These are phyloP conservation scores for Pocillopora verrucosa DNA, from an alignment of 64 coral and sea anemone species.

Conservation along the genomic window DNA sequence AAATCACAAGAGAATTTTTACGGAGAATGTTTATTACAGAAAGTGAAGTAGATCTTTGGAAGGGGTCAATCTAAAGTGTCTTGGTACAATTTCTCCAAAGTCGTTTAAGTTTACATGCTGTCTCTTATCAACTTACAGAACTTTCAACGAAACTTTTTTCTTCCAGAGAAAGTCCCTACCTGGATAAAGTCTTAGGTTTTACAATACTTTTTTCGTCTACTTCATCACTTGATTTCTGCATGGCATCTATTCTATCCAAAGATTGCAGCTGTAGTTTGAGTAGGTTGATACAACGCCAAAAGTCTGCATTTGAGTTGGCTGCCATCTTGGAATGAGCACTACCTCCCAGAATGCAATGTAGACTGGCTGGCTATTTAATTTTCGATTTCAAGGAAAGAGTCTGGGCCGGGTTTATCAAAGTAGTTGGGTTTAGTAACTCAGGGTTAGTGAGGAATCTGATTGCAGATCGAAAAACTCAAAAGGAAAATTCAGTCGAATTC, in stretches of 20 bases:
- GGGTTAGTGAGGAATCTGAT: too few species aligned
- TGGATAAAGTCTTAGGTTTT: conserved; percentile 41
- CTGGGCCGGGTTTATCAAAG: too few species aligned
- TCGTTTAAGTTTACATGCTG: neutral
- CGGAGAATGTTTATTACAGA: too few species aligned
- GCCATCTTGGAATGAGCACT: conserved; percentile 1
- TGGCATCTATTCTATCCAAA: conserved; percentile 47
- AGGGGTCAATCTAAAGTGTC: too few species aligned
- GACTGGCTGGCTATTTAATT: too few species aligned
- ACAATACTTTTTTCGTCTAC: conserved; percentile 40
- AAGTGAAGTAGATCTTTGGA: too few species aligned
- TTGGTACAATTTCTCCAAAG: neutral
- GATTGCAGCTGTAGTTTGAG: conserved; percentile 69
- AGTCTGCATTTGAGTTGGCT: conserved; percentile 25
- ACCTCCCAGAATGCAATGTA: conserved; percentile 45
- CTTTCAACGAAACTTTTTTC: neutral
- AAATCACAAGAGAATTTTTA: too few species aligned
- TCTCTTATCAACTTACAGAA: conserved; percentile 11
- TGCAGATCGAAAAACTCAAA: too few species aligned
- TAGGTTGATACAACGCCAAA: conserved; percentile 73
- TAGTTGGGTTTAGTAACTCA: too few species aligned
- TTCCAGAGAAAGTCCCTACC: conserved; percentile 13
- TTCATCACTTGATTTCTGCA: conserved; percentile 24
- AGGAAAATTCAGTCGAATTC: too few species aligned
- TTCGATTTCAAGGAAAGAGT: neutral